phyloP scores from a whole-genome alignment of 1,140 invertebrate genomes.

The Saccostrea cuccullata region DNA sequence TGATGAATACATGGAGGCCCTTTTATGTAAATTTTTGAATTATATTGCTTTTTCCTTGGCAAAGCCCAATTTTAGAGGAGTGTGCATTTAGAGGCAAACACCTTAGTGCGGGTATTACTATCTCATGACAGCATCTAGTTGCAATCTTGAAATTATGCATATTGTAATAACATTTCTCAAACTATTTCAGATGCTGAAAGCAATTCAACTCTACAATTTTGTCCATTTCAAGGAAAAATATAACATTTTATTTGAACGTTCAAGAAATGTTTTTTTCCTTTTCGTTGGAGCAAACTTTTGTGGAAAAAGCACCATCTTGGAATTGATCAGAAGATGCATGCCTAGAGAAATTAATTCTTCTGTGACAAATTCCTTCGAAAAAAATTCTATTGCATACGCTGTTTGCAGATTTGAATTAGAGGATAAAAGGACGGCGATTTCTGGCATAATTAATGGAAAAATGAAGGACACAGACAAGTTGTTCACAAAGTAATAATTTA shows the following conservation, averaged over 20 bases:
- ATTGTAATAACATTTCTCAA: too few species aligned
- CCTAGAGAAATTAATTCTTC: not conserved
- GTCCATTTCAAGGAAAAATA: not conserved
- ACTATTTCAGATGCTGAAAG: not conserved
- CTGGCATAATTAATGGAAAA: not conserved
- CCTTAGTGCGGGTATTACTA: too few species aligned
- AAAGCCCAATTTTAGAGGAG: too few species aligned
- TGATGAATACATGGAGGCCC: too few species aligned
- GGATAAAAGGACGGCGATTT: not conserved
- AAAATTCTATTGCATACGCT: not conserved
- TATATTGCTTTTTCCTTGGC: too few species aligned
- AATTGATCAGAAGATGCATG: constrained; percentile 42
- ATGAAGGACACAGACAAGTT: too few species aligned
- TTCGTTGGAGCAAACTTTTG: constrained; percentile 38
- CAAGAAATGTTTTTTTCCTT: not conserved
- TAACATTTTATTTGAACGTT: not conserved
- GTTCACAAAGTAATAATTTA: too few species aligned
- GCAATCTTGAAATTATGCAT: too few species aligned
- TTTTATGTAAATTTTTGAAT: too few species aligned
- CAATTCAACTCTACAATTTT: not conserved
- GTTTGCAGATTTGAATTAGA: not conserved
- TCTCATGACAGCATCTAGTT: too few species aligned
- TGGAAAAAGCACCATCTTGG: constrained; percentile 41
- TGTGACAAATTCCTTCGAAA: not conserved
- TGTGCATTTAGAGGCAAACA: too few species aligned